A percentile compares a stretch with the other conserved stretches of the same genome.
phyloP scores from a whole-genome alignment of 2,113 vertebrate genomes.

The Cephalopholis sonnerati region DNA sequence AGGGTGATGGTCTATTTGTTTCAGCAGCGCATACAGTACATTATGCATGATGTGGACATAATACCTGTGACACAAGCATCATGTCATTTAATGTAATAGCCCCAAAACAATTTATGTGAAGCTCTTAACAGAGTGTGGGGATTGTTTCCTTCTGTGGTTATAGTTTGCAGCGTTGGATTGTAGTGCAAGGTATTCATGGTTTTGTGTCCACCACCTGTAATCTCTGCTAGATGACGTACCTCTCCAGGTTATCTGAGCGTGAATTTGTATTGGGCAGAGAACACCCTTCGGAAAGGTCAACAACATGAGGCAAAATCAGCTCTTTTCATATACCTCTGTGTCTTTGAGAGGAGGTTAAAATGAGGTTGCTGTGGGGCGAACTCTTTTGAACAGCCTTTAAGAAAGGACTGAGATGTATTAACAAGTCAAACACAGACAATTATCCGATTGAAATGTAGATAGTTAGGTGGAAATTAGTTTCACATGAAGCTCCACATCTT shows the following conservation, averaged over 20 bases:
- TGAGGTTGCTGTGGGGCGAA: too few species aligned
- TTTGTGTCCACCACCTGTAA: constrained; percentile 23
- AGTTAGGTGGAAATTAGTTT: not conserved
- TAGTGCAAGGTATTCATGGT: not conserved
- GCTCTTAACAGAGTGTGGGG: not conserved
- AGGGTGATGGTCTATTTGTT: constrained; percentile 4
- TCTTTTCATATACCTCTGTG: not conserved
- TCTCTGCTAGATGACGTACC: constrained; percentile 1
- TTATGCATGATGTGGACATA: constrained; percentile 7
- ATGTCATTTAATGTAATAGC: not conserved
- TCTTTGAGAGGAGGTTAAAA: not conserved
- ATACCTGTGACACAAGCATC: not conserved
- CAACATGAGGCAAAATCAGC: not conserved
- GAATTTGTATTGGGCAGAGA: not conserved
- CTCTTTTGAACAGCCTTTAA: not conserved
- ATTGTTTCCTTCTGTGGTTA: not conserved
- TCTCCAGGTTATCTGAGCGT: constrained; percentile 9
- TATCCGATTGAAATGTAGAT: not conserved
- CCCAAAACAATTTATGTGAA: not conserved
- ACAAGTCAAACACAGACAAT: not conserved
- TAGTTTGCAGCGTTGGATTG: not conserved
- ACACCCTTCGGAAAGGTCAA: constrained; percentile 1
- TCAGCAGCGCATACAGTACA: not conserved
- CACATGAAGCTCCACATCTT: not conserved
- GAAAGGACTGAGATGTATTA: not conserved